phyloP scores from a whole-genome alignment of 2,797 vertebrate species.

The Bradypus variegatus region DNA sequence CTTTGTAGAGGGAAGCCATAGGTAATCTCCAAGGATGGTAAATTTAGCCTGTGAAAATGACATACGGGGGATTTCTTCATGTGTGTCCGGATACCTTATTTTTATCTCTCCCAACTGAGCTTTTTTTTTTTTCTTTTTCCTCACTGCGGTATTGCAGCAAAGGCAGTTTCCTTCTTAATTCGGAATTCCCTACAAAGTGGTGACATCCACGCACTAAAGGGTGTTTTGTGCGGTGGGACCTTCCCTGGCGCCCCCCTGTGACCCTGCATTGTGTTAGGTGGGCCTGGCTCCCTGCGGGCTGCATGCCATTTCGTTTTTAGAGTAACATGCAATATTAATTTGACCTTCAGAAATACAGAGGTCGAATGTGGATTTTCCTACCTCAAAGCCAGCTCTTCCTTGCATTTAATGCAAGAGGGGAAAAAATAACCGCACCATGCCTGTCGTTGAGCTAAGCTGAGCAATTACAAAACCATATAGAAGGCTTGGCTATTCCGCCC shows the following conservation, averaged over 20 bases:
- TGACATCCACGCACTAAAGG: not conserved
- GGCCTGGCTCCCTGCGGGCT: not conserved
- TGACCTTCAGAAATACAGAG: conserved; percentile 53
- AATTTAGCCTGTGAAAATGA: conserved; percentile 46
- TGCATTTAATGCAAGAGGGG: not conserved
- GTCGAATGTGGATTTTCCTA: conserved; percentile 27
- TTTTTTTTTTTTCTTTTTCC: conserved; percentile 1
- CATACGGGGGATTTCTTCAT: conserved; percentile 26
- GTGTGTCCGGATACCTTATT: conserved; percentile 14
- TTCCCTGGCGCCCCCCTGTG: not conserved
- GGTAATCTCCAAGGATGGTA: conserved; percentile 34
- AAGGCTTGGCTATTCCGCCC: not conserved
- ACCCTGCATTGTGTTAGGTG: not conserved
- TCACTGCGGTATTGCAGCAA: conserved; percentile 31
- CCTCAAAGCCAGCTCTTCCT: conserved; percentile 33
- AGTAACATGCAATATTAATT: conserved; percentile 32
- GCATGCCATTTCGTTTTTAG: not conserved
- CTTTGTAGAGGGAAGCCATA: conserved; percentile 40
- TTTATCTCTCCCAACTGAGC: conserved; percentile 13
- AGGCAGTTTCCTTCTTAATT: not conserved
- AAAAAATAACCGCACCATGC: not conserved
- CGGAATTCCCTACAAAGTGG: not conserved
- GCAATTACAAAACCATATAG: not conserved
- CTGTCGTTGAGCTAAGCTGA: conserved; percentile 21
- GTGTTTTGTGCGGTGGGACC: not conserved